phyloP scores from a whole-genome alignment of 2,113 vertebrate genomes.

The Boulengeromyrus knoepffleri region DNA sequence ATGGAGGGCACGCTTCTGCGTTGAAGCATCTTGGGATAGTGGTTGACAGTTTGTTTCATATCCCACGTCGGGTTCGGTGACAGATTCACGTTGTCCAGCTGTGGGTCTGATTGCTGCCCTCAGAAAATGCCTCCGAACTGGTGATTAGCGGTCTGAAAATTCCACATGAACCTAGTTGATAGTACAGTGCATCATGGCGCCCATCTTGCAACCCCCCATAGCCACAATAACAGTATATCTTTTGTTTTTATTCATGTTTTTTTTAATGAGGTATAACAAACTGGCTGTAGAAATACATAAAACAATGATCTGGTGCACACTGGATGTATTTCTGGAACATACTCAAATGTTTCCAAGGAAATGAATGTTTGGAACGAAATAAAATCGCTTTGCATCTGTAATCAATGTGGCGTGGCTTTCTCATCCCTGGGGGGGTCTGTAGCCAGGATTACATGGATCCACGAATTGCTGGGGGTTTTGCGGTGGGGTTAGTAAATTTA shows the following conservation, averaged over 20 bases:
- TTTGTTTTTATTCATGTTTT: neutral
- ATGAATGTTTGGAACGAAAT: conserved; percentile 16
- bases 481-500: neutral
- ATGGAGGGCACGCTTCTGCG: neutral
- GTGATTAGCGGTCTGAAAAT: neutral
- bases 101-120: neutral
- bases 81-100: neutral
- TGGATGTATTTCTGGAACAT: neutral
- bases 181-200: neutral
- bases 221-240: neutral
- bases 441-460: neutral
- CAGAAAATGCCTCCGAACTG: neutral
- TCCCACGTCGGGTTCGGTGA: neutral
- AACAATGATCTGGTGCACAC: neutral
- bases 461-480: neutral
- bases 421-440: neutral
- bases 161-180: neutral
- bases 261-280: neutral
- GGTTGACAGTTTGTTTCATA: neutral
- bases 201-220: neutral
- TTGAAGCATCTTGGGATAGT: neutral
- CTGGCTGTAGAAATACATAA: neutral
- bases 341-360: neutral
- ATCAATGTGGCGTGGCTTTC: neutral
- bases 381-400: conserved; percentile 17